Evolutionary conservation across 1,140 invertebrate genomes (phyloP), one percentile per base, ranked within the genome.

Genomic region (Brachionus plicatilis): DNA sequence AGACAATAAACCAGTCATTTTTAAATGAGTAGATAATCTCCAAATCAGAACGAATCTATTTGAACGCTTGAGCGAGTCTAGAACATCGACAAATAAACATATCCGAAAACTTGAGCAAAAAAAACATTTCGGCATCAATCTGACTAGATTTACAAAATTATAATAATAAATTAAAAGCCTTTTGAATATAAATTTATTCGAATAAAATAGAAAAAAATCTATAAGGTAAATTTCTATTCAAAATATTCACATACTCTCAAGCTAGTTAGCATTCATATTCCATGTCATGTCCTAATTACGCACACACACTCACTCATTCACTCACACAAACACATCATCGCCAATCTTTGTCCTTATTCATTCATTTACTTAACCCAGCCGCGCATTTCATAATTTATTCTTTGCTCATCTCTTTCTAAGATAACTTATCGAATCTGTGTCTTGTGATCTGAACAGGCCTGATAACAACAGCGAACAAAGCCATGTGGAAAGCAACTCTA

Each of bases 251-350:
- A 72, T 12, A 72, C 41, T 45, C 68, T 33, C 66, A 68, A 68
- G 0, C 66, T 68, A 68, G 27, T 41, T 68, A 68, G 66, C 66
- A 72, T 72, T 72, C 17, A 72, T 72, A 72, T 72, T 72, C 43
- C 17, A 76, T 76, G 72, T 76, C 72, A 76, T 76, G 72, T 76
- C 72, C 72, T 76, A 76, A 76, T 76, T 76, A 72, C 68, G 43
- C 43, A 43, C 33, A 43, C 33, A 72, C 41, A 43, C 41, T 2
- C 29, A 33, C 29, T 24, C 24, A 1, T 1, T 24, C 2, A 29
- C 27, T 29, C 27, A 29, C 3, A 0, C 27, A 29, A 2, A 37
- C 33, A 37, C 33, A 37, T 37, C 33, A 37, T 72, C 37, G 37
- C 33, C 37, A 43, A 72, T 68, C 27, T 68, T 68, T 33, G 14